Percentiles rank a stretch among this genome's conserved stretches.
Conservation (phyloP, 2,888 invertebrate species). For the Tachina lurida region DNA sequence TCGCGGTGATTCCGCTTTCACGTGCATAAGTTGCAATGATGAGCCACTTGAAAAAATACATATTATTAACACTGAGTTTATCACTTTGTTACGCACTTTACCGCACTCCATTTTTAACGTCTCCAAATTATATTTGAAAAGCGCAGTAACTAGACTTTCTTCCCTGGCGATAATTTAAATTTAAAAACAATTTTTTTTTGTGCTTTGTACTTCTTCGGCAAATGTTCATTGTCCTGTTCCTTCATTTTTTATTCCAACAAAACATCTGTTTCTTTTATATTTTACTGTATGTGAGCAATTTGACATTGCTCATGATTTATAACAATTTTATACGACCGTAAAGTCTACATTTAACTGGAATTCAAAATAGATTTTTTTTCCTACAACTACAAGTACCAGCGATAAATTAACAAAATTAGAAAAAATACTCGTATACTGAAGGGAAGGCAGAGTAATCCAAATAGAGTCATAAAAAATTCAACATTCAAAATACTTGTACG, state of each 20-base stretch:
- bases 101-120: no score
- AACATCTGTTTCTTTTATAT: constrained; percentile 63
- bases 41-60: no score
- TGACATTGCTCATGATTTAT: constrained; percentile 67
- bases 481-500: constrained; percentile 36
- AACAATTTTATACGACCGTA: constrained; percentile 42
- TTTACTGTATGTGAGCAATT: constrained; percentile 33
- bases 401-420: constrained; percentile 36
- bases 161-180: background rate
- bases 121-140: no score
- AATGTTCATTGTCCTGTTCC: constrained; percentile 6
- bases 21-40: no score
- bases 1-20: no score
- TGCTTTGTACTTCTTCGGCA: background rate
- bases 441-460: constrained; percentile 2
- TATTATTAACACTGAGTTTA: no score
- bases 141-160: no score
- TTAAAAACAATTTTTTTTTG: background rate
- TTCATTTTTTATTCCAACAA: background rate
- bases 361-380: constrained; percentile 33
- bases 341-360: constrained; percentile 43
- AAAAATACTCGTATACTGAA: background rate
- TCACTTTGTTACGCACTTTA: no score
- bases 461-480: constrained; percentile 58
- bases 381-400: constrained; percentile 8